Percentiles rank a stretch among this genome's conserved stretches.
phyloP scores from a whole-genome alignment of 2,888 invertebrate genomes.

The Dicyrtoma fusca region DNA sequence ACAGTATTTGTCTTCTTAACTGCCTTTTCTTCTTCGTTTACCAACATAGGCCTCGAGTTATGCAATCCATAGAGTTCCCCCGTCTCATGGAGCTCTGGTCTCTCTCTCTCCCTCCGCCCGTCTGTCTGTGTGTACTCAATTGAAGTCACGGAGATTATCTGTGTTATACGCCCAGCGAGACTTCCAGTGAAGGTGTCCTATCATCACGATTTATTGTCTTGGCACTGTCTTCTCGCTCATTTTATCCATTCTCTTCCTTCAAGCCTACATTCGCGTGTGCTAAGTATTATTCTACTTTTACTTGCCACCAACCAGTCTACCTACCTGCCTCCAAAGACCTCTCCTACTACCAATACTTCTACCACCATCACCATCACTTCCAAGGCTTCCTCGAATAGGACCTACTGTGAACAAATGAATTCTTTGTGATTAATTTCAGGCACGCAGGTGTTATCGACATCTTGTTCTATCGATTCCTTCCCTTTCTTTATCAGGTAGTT shows the following conservation, averaged over 20 bases:
- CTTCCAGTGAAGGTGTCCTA: constrained; percentile 34
- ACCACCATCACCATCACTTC: background rate
- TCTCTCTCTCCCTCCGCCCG: no score
- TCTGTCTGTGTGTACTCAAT: background rate
- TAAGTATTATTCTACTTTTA: background rate
- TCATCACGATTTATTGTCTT: constrained; percentile 39
- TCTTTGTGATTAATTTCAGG: no score
- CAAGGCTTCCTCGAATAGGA: background rate
- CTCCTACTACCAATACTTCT: background rate
- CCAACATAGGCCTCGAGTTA: background rate
- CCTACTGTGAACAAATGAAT: no score
- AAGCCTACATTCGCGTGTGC: background rate
- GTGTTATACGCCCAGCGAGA: constrained; percentile 41
- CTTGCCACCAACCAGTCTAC: background rate
- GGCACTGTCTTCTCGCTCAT: constrained; percentile 25
- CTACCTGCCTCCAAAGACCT: background rate
- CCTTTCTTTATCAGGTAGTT: no score
- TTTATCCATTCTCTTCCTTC: background rate
- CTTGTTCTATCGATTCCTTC: no score
- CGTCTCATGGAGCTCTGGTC: background rate
- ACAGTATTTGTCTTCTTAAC: constrained; percentile 44
- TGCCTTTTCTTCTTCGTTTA: constrained; percentile 29
- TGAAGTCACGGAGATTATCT: constrained; percentile 23
- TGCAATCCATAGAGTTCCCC: background rate
- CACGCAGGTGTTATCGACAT: no score